Conservation (phyloP, 2,888 invertebrate species). For the Villa cingulata region DNA sequence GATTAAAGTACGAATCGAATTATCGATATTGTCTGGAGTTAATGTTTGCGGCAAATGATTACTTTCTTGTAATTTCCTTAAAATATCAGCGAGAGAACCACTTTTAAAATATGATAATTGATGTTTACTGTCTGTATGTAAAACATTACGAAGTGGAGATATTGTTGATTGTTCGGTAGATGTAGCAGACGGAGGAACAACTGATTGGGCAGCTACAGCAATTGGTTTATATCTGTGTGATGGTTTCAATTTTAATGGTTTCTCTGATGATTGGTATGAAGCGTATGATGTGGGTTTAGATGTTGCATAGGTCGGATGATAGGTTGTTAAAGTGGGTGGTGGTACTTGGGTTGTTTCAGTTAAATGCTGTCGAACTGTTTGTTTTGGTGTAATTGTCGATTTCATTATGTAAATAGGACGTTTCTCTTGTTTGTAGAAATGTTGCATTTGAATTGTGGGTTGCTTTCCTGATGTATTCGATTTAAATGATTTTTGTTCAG, state of each 20-base stretch:
- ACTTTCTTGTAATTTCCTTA: constrained; percentile 58
- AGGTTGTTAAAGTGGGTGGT: constrained; percentile 9
- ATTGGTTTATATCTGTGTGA: constrained; percentile 5
- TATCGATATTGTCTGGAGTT: constrained; percentile 63
- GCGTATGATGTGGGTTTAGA: neutral
- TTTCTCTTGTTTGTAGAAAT: constrained; percentile 2
- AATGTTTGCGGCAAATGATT: constrained; percentile 64
- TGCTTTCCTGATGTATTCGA: constrained; percentile 17
- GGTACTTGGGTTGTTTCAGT: constrained; percentile 14
- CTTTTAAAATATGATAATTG: constrained; percentile 28
- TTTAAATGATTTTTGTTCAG: constrained; percentile 22
- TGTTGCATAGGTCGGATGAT: constrained; percentile 6
- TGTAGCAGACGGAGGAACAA: constrained; percentile 7
- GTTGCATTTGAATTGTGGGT: neutral
- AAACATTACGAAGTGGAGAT: neutral
- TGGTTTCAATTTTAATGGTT: constrained; percentile 7
- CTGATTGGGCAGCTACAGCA: constrained; percentile 12
- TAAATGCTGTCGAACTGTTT: constrained; percentile 11
- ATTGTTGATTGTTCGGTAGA: too few species aligned
- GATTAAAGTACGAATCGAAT: constrained; percentile 62
- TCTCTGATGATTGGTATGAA: neutral
- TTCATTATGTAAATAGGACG: constrained; percentile 1
- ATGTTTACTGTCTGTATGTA: neutral
- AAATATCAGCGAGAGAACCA: constrained; percentile 42
- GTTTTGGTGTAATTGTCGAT: constrained; percentile 7